Evolutionary conservation across 2,888 invertebrate genomes (phyloP).

Genomic region (Tryphoninae sp.): DNA sequence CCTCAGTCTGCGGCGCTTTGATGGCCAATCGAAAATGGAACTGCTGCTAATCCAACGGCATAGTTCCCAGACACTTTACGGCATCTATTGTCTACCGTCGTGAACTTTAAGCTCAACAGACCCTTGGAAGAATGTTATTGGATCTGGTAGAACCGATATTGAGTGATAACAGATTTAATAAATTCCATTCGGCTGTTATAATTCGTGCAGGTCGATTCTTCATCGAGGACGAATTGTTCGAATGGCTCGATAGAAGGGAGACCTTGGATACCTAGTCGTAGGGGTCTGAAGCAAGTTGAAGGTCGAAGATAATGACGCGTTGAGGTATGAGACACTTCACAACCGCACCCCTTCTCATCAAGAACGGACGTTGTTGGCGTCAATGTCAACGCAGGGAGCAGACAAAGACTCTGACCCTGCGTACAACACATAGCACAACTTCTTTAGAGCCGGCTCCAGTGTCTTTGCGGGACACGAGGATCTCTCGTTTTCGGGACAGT

Average conservation of each 20-base stretch:
- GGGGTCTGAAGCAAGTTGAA: not conserved
- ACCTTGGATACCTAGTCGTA: not conserved
- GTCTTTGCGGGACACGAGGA: not conserved
- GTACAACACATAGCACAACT: not conserved
- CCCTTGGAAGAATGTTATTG: slow-evolving; percentile 40
- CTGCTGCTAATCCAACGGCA: slow-evolving; percentile 33
- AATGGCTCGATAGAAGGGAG: not conserved
- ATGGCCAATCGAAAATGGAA: slow-evolving; percentile 51
- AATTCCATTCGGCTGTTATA: slow-evolving; percentile 1
- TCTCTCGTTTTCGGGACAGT: not conserved
- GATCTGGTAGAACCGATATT: not conserved
- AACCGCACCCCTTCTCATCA: not conserved
- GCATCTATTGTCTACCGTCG: slow-evolving; percentile 7
- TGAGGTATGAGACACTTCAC: not conserved
- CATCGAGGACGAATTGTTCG: not conserved
- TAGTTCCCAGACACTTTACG: slow-evolving; percentile 53
- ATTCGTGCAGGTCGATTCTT: not conserved
- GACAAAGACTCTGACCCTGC: slow-evolving; percentile 15
- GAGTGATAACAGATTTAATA: not conserved
- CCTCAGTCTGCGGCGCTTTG: slow-evolving; percentile 37
- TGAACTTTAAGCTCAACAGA: slow-evolving; percentile 26
- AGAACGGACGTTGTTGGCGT: slow-evolving; percentile 12
- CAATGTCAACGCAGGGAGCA: slow-evolving; percentile 2
- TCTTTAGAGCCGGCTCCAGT: not conserved
- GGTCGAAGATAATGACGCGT: not conserved